These are phyloP conservation scores for Psix sp. DNA, from an alignment of 1,140 invertebrate species.

Conservation along the genomic window DNA sequence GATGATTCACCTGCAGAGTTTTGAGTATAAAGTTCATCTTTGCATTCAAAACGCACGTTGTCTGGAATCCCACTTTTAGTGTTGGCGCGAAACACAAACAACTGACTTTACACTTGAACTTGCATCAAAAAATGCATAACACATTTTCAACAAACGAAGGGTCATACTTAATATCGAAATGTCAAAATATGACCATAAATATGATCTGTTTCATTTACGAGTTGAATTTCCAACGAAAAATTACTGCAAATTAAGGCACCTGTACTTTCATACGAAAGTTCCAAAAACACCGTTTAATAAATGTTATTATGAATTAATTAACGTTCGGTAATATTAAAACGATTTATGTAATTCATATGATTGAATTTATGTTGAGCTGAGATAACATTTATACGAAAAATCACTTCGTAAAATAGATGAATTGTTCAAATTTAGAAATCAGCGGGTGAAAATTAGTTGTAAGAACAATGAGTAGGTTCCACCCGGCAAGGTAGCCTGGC, in stretches of 20 bases:
- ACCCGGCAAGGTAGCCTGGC: constrained; percentile 51
- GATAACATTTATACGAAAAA: too few species aligned
- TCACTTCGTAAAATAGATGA: constrained; percentile 6
- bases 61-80: constrained; percentile 17
- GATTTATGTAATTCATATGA: too few species aligned
- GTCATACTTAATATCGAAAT: constrained; percentile 10
- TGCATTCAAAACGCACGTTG: constrained; percentile 18
- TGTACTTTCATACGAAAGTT: too few species aligned
- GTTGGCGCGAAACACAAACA: constrained; percentile 43
- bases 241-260: too few species aligned
- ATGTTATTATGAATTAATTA: too few species aligned
- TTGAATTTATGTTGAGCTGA: too few species aligned
- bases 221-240: too few species aligned
- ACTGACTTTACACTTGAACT: constrained; percentile 29
- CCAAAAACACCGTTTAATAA: too few species aligned
- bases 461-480: constrained; percentile 31
- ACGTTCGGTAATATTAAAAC: too few species aligned
- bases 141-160: constrained; percentile 11
- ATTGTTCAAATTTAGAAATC: constrained; percentile 6
- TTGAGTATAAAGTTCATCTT: constrained; percentile 31
- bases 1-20: constrained; percentile 45
- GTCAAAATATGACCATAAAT: too few species aligned
- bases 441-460: constrained; percentile 17
- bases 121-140: constrained; percentile 12
- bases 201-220: too few species aligned